These are phyloP conservation scores for Chaenocephalus aceratus DNA, from an alignment of 2,113 vertebrate genomes.

Conservation along the genomic window DNA sequence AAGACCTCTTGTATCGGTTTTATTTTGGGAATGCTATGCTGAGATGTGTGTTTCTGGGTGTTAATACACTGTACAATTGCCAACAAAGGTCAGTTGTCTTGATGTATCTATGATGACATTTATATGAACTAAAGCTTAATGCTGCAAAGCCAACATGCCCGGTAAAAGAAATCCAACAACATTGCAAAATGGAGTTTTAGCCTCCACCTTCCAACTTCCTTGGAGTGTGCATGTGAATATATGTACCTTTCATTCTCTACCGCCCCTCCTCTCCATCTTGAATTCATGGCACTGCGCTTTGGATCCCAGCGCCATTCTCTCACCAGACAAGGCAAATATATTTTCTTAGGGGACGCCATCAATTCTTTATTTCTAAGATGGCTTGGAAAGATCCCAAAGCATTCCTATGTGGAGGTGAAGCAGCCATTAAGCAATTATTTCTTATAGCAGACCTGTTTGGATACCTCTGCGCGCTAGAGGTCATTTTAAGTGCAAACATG, in stretches of 20 bases:
- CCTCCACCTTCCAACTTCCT: slow-evolving; percentile 22
- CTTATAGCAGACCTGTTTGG: slow-evolving; percentile 3
- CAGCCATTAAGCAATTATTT: slow-evolving; percentile 16
- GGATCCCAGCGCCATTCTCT: slow-evolving; percentile 21
- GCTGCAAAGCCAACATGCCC: no score
- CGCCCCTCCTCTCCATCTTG: neutral
- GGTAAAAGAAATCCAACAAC: no score
- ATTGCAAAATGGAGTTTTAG: slow-evolving; percentile 27
- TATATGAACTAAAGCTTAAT: no score
- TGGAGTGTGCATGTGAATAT: slow-evolving; percentile 49
- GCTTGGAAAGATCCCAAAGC: slow-evolving; percentile 24
- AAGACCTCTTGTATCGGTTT: slow-evolving; percentile 44
- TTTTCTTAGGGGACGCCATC: slow-evolving; percentile 35
- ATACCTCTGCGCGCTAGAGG: slow-evolving; percentile 34
- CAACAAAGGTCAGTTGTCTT: slow-evolving; percentile 35
- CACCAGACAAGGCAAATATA: slow-evolving; percentile 39
- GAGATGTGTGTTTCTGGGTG: slow-evolving; percentile 14
- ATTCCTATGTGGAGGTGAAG: slow-evolving; percentile 32
- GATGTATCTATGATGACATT: no score
- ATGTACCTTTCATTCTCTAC: slow-evolving; percentile 34
- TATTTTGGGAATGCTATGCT: slow-evolving; percentile 53
- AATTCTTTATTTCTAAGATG: slow-evolving; percentile 53
- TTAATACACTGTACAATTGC: slow-evolving; percentile 17
- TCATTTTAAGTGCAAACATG: slow-evolving; percentile 58
- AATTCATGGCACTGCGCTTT: slow-evolving; percentile 24